Evolutionary conservation across 2,888 invertebrate genomes (phyloP), one percentile per base, ranked within the genome.

Genomic region (Pristionchus arcanus): DNA sequence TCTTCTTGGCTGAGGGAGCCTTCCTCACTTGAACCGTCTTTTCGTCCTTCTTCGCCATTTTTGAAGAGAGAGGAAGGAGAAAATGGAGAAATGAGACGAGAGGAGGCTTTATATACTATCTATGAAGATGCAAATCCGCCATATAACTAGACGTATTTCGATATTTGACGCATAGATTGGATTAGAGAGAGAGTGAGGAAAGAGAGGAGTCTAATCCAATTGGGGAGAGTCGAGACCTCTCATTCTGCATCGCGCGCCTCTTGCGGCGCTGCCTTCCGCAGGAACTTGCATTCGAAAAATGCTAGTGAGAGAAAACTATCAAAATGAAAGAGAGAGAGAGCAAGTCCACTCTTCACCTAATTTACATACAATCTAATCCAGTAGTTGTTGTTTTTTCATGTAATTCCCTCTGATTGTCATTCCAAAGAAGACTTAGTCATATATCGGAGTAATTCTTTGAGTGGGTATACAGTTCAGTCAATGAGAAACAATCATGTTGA

Each of bases 351-450:
- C n/a, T n/a, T n/a, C n/a, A n/a, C n/a, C n/a, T n/a, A n/a, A n/a
- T n/a, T n/a, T n/a, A n/a, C n/a, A n/a, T n/a, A n/a, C n/a, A n/a
- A n/a, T n/a, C n/a, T n/a, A n/a, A n/a, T n/a, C n/a, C n/a, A n/a
- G n/a, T n/a, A n/a, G n/a, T n/a, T n/a, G 11, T n/a, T 63, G 0
- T 63, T 21, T 25, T n/a, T n/a, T 63, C 11, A n/a, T n/a, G 25
- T 63, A 63, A 63, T 63, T 63, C n/a, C 63, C 63, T n/a, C 25
- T 63, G 28, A 34, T 71, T 71, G 68, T 31, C 68, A 71, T 71
- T 71, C 34, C 15, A 19, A 71, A 13, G n/a, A n/a, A 13, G n/a
- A 42, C 77, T 77, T 37, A 77, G 77, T 77, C 31, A 37, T 77
- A 13, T 42, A 42, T 25, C 42, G 77, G 9, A 77, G 37, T 21